phyloP scores from a whole-genome alignment of 2,888 invertebrate species.

The Callimorpha dominula region DNA sequence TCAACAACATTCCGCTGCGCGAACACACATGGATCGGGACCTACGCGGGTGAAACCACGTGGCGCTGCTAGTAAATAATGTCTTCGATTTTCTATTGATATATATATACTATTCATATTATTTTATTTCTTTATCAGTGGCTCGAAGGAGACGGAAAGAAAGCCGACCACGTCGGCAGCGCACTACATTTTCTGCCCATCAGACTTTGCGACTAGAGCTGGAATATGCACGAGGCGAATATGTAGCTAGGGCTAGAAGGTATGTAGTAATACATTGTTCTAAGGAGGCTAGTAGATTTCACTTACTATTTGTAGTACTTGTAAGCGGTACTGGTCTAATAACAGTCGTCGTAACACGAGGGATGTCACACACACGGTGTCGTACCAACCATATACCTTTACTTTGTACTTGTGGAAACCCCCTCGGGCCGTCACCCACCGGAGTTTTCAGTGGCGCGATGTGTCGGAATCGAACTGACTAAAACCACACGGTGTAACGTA shows the following conservation, averaged over 20 bases:
- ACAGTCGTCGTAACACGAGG: not conserved
- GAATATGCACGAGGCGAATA: constrained; percentile 97
- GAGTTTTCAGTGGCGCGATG: no score
- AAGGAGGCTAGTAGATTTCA: not conserved
- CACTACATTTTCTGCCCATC: constrained; percentile 97
- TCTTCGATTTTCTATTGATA: not conserved
- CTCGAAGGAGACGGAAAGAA: constrained; percentile 94
- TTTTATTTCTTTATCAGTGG: constrained; percentile 86
- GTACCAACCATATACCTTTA: no score
- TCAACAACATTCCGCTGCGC: no score
- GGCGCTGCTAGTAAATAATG: no score
- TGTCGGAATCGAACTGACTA: no score
- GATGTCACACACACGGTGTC: no score
- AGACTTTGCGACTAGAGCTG: constrained; percentile 95
- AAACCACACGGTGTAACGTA: no score
- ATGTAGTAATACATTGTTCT: not conserved
- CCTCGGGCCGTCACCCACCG: no score
- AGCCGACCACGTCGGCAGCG: constrained; percentile 95
- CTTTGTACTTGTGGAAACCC: no score
- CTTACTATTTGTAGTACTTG: not conserved
- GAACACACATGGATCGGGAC: no score
- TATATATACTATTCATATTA: not conserved
- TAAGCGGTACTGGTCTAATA: not conserved
- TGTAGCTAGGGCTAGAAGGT: constrained; percentile 95
- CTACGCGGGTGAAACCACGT: no score